These are phyloP conservation scores for Elgaria multicarinata DNA, from an alignment of 2,113 vertebrate genomes.

Conservation along the genomic window DNA sequence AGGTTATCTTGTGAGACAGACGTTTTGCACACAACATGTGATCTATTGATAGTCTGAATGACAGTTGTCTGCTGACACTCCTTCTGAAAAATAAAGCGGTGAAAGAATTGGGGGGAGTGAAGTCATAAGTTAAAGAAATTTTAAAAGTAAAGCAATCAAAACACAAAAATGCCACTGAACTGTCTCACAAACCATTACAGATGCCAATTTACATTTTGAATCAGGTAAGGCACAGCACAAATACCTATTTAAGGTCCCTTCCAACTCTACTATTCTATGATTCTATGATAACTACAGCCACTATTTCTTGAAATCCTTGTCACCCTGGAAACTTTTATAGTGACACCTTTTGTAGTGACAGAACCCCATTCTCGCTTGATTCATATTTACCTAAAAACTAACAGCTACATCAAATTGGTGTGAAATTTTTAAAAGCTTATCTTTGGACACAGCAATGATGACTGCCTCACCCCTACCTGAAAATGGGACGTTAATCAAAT, in stretches of 20 bases:
- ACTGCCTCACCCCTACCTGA: too few relatives aligned
- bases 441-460: not conserved
- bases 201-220: not conserved
- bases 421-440: not conserved
- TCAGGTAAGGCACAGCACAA: not conserved
- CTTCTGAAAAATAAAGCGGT: slow-evolving; percentile 34
- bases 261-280: too few relatives aligned
- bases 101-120: slow-evolving; percentile 36
- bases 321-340: not conserved
- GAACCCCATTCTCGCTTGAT: not conserved
- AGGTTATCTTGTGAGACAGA: slow-evolving; percentile 29
- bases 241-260: too few relatives aligned
- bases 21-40: slow-evolving; percentile 32
- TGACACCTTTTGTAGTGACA: not conserved
- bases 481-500: not conserved
- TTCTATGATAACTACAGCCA: too few relatives aligned
- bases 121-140: slow-evolving; percentile 47
- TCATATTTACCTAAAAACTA: too few relatives aligned
- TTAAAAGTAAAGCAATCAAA: slow-evolving; percentile 52
- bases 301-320: not conserved
- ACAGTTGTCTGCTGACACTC: slow-evolving; percentile 54
- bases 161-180: not conserved
- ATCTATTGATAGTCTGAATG: slow-evolving; percentile 29
- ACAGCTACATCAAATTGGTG: not conserved
- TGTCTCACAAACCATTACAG: not conserved